phyloP scores from a whole-genome alignment of 1,140 invertebrate genomes.

The Heliconius nattereri region DNA sequence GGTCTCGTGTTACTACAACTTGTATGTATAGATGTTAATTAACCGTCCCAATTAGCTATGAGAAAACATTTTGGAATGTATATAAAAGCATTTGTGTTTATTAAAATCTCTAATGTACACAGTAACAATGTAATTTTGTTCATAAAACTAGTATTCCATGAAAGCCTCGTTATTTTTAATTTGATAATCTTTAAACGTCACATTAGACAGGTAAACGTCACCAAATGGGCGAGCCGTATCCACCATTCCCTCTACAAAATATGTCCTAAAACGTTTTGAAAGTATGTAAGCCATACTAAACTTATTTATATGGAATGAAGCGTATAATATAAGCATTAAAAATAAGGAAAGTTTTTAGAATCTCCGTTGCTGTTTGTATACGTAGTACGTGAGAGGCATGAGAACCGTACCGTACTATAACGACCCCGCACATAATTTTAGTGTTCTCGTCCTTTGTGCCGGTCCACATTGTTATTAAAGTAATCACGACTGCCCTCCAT shows the following conservation, averaged over 20 bases:
- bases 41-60: slow-evolving; percentile 16
- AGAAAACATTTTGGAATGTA: slow-evolving; percentile 1
- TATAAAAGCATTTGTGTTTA: not conserved
- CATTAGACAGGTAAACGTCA: slow-evolving; percentile 62
- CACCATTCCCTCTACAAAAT: not conserved
- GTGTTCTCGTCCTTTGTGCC: slow-evolving; percentile 72
- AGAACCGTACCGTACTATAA: slow-evolving; percentile 53
- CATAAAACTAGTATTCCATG: slow-evolving; percentile 48
- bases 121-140: slow-evolving; percentile 8
- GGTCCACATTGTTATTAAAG: slow-evolving; percentile 78
- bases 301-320: slow-evolving; percentile 43
- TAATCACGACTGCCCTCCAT: slow-evolving; percentile 77
- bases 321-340: slow-evolving; percentile 37
- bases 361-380: slow-evolving; percentile 41
- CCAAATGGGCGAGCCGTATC: slow-evolving; percentile 43
- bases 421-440: slow-evolving; percentile 74
- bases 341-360: slow-evolving; percentile 19
- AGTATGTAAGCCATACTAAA: slow-evolving; percentile 40
- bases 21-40: slow-evolving; percentile 34
- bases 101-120: not conserved
- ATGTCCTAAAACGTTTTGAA: not conserved
- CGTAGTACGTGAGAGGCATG: slow-evolving; percentile 72
- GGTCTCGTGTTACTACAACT: slow-evolving; percentile 31
- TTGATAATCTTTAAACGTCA: slow-evolving; percentile 68
- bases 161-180: slow-evolving; percentile 69